Conservation (phyloP, 1,140 invertebrate species). For the Bombus superbus region DNA sequence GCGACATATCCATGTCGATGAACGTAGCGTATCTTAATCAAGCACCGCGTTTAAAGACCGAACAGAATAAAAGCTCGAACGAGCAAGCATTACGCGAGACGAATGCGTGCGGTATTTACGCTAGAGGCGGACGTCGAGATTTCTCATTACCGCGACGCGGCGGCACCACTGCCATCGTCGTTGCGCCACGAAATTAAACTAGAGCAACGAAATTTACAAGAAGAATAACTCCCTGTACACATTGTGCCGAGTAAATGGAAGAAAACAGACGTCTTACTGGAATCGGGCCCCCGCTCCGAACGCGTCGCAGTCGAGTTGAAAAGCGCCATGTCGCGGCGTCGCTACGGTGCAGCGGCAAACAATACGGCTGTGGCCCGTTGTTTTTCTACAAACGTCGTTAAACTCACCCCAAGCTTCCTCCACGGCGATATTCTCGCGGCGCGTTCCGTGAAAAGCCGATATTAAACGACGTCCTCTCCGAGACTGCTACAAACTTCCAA, state of each 20-base stretch:
- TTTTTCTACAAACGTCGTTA: slow-evolving; percentile 68
- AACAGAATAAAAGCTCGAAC: background rate
- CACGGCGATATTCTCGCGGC: background rate
- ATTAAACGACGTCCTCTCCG: slow-evolving; percentile 25
- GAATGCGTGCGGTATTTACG: slow-evolving; percentile 8
- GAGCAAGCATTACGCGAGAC: background rate
- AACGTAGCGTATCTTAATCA: background rate
- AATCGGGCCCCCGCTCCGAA: slow-evolving; percentile 1
- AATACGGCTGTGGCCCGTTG: slow-evolving; percentile 30
- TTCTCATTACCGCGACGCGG: slow-evolving; percentile 12
- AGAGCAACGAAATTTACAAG: slow-evolving; percentile 41
- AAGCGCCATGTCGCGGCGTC: slow-evolving; percentile 10
- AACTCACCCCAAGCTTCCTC: slow-evolving; percentile 29
- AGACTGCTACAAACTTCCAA: background rate
- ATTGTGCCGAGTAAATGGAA: slow-evolving; percentile 7
- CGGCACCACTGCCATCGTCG: background rate
- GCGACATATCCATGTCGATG: background rate
- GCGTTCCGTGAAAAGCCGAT: background rate
- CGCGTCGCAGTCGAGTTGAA: slow-evolving; percentile 8
- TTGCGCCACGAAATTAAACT: slow-evolving; percentile 27
- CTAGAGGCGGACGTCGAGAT: slow-evolving; percentile 16
- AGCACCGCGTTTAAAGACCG: background rate
- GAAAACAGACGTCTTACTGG: slow-evolving; percentile 29
- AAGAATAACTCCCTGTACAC: slow-evolving; percentile 14
- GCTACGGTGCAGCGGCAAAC: slow-evolving; percentile 24